Evolutionary conservation across 1,140 invertebrate genomes (phyloP), one percentile per base, ranked within the genome.

Genomic region (Centruroides sculpturatus): DNA sequence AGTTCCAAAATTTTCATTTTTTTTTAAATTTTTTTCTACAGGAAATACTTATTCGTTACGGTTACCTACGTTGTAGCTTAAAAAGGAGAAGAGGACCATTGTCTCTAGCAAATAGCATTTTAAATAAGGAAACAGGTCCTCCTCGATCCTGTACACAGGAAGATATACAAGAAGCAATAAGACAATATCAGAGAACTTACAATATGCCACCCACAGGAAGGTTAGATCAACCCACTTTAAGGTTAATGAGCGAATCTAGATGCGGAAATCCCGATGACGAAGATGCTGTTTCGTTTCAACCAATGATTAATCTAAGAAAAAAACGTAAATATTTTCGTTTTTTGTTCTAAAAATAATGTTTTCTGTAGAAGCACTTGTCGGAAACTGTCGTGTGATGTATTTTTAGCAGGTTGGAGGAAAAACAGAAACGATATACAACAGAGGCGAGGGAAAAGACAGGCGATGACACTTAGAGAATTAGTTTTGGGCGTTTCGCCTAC

Each of bases 261-360:
- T 76, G 74, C 61, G 74, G 74, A 4, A 75, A 76, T 62, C 70
- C 68, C n/a, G 74, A 76, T 62, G 69, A 69, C 23, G 70, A 70
- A 34, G 56, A 56, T 9, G 54, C 62, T 1, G 60, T 47, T 6
- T 54, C 61, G 3, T 65, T 57, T 10, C 59, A 65, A 47, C 61
- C 61, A 5, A 62, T 62, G 61, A 62, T 62, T 36, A 41, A 56
- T 34, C 56, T 52, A 1, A 62, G 41, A 11, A 62, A 59, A 13
- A 62, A 57, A n/a, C 56, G 61, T 62, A 48, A 57, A 57, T 47
- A 8, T 35, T 35, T 35, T 47, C 47, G 12, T 57, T 9, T 57
- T 56, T 23, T 3, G 1, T 35, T 54, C 41, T 41, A 41, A 5
- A 41, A 6, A 8, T 41, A 41, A 41, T 41, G 41, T 41, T 5